Conservation (phyloP, 2,888 invertebrate genomes). For the Ormia ochracea region DNA sequence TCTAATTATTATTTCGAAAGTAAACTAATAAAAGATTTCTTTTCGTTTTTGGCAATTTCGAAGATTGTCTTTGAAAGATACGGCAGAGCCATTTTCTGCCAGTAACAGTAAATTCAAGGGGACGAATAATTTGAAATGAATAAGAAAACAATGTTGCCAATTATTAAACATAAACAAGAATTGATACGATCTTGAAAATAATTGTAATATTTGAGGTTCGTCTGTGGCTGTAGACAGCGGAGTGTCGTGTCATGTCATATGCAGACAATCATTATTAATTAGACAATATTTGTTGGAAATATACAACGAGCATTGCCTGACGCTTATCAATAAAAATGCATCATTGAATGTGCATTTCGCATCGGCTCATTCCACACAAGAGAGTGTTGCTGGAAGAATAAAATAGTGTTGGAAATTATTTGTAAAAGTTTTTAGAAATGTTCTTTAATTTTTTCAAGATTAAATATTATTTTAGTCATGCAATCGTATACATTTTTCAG, state of each 20-base stretch:
- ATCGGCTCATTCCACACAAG: not conserved
- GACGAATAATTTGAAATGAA: not conserved
- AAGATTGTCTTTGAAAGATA: not conserved
- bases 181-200: conserved; percentile 45
- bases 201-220: conserved; percentile 42
- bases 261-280: conserved; percentile 73
- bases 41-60: not conserved
- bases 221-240: not conserved
- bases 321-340: conserved; percentile 69
- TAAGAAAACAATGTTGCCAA: conserved; percentile 41
- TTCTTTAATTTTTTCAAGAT: conserved; percentile 46
- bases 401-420: conserved; percentile 48
- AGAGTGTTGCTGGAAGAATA: not conserved
- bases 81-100: not conserved
- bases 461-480: conserved; percentile 60
- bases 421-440: conserved; percentile 58
- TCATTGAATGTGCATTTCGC: conserved; percentile 59
- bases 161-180: conserved; percentile 55
- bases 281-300: conserved; percentile 70
- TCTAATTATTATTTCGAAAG: not conserved
- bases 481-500: conserved; percentile 47
- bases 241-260: conserved; percentile 62
- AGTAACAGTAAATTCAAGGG: not conserved
- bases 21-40: not conserved
- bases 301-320: conserved; percentile 68